Base-by-base conservation (phyloP, 2,888 invertebrate species). In the Caradrina clavipalpis region DNA sequence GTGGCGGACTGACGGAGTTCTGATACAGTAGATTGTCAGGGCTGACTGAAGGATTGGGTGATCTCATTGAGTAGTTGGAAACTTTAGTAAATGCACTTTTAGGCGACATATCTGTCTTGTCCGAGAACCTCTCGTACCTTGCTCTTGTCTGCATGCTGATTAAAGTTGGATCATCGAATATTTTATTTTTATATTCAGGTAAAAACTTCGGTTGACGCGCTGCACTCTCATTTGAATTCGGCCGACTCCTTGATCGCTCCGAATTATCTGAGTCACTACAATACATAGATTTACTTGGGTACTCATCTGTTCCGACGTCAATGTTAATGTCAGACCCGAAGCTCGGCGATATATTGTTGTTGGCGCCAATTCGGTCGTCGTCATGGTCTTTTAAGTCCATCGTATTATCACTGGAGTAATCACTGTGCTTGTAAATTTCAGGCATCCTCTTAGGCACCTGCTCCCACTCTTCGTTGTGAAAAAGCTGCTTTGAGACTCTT, bases 31-130 rank as follows among this genome's bases (percentile, higher is more conserved):
- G 92, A 82, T 97, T 97, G 84, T 98, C 98, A 0, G 98, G 98
- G 77, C 98, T 98, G 22, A 98, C 96, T 0, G 98, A 98, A 21
- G 98, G 97, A 78, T 97, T 97, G 0, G 97, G 97, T 1, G 97
- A 97, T 55, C 97, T 89, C 49, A 96, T 94, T 7, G 91, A 86
- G 75, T 87, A 94, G 81, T 96, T 95, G 1, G 96, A 90, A 17
- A 98, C 98, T 96, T 98, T 98, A 0, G 98, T 98, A 87, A 98
- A 98, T 10, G 98, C 98, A 93, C 98, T 98, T 86, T 97, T 97
- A 0, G 97, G 97, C 0, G 96, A 96, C 78, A 96, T 90, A 7
- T 97, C 96, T 0, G 90, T 87, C 59, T 95, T 96, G 49, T 96
- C 96, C 54, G 88, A 83, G 73, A 91, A 95, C 66, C 94, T 94